These are phyloP conservation scores for Antitype chi DNA, from an alignment of 2,888 invertebrate species.

Conservation along the genomic window DNA sequence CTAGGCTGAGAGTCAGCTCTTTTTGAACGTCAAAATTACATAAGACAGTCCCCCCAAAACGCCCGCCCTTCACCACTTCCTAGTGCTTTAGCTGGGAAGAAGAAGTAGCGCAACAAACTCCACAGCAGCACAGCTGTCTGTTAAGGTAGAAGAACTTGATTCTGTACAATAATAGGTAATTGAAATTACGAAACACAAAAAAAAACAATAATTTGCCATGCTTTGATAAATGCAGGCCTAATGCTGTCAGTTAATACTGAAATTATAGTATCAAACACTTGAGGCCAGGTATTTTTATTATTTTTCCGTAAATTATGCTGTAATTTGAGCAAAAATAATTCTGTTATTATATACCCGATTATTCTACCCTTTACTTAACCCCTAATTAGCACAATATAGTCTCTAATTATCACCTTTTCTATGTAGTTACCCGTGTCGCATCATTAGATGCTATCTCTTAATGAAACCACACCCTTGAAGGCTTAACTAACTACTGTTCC, in stretches of 20 bases:
- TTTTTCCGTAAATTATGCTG: neutral
- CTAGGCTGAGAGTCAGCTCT: too few relatives aligned
- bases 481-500: slow-evolving; percentile 5
- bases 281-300: neutral
- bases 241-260: neutral
- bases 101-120: too few relatives aligned
- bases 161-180: too few relatives aligned
- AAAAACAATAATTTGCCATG: too few relatives aligned
- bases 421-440: neutral
- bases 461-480: slow-evolving; percentile 30
- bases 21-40: too few relatives aligned
- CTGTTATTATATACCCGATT: neutral
- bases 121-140: too few relatives aligned
- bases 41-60: too few relatives aligned
- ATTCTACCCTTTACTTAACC: neutral
- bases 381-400: neutral
- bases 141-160: too few relatives aligned
- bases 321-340: neutral
- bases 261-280: too few relatives aligned
- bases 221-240: neutral
- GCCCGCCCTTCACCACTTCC: too few relatives aligned
- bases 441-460: slow-evolving; percentile 35
- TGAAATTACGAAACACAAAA: too few relatives aligned
- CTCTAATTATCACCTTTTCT: slow-evolving; percentile 20
- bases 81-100: too few relatives aligned